Base-by-base conservation (phyloP, 2,888 invertebrate species). In the Acanthosepion esculentum region DNA sequence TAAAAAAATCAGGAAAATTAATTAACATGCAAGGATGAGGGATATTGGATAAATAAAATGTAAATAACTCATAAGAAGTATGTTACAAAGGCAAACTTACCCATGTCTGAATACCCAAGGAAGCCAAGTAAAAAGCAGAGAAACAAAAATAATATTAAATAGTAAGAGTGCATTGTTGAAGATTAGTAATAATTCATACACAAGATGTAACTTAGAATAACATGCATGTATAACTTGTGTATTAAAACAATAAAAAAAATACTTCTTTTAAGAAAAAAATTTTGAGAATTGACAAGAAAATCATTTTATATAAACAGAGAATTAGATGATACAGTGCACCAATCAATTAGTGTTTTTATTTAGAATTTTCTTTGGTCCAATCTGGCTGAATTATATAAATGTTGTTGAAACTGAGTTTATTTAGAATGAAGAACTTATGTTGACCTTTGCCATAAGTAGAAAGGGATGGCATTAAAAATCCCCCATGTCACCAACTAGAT, bases 141-240 rank as follows among this genome's bases (percentile, higher is more conserved):
- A n/a, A 78, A 78, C 10, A n/a, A 78, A 78, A 78, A 78, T n/a
- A 78, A 78, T n/a, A 78, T 78, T 78, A n/a, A 78, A 78, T 78
- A n/a, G n/a, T 78, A n/a, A 78, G 64, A 29, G 64, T 78, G 64
- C 29, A 29, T 78, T 29, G 29, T 29, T 78, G 29, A 64, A 78
- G n/a, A 78, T 78, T 78, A 78, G 12, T 78, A n/a, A 78, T 78
- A 78, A 78, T 78, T 78, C 78, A 78, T 78, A n/a, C 4, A n/a
- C n/a, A 78, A 78, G n/a, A n/a, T n/a, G 12, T n/a, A n/a, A 78
- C n/a, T 78, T n/a, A 33, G 78, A 78, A 78, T n/a, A 78, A 78
- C 78, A 78, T 23, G 23, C 59, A 59, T 59, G 7, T 23, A 12
- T 55, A 7, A 59, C 12, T 55, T 20, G 20, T 59, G 6, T 59